phyloP scores from a whole-genome alignment of 1,140 invertebrate species.

The Drosophila carrolli region DNA sequence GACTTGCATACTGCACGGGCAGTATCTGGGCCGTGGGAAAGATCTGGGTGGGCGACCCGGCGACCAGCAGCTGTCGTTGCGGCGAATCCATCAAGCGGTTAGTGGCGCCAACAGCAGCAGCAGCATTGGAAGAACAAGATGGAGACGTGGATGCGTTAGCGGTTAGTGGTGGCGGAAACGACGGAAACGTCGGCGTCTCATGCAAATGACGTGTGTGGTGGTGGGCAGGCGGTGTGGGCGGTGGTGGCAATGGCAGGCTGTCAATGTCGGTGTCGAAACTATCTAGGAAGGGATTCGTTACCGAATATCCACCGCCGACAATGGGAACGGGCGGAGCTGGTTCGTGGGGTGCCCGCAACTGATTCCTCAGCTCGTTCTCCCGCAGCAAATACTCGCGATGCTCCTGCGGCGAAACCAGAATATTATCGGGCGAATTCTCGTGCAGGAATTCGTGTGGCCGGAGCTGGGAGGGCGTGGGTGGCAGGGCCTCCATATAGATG shows the following conservation, averaged over 20 bases:
- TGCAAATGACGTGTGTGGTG: constrained; percentile 65
- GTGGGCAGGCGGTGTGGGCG: constrained; percentile 65
- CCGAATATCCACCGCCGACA: constrained; percentile 60
- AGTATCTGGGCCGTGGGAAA: constrained; percentile 84
- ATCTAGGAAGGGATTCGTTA: constrained; percentile 83
- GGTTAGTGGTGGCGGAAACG: constrained; percentile 62
- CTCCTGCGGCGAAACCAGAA: constrained; percentile 76
- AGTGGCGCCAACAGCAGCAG: constrained; percentile 23
- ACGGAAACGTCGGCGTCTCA: constrained; percentile 49
- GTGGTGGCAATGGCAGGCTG: constrained; percentile 76
- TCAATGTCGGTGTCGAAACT: constrained; percentile 77
- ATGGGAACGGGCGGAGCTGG: constrained; percentile 74
- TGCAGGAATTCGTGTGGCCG: constrained; percentile 73
- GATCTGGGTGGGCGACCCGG: constrained; percentile 75
- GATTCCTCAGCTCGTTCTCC: constrained; percentile 82
- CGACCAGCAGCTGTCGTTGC: constrained; percentile 57
- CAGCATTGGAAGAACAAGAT: constrained; percentile 54
- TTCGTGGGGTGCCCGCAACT: constrained; percentile 68
- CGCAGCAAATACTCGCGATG: constrained; percentile 79
- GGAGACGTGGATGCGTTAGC: constrained; percentile 79
- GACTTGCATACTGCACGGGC: constrained; percentile 80
- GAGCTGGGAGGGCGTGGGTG: constrained; percentile 58
- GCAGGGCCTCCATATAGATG: constrained; percentile 72
- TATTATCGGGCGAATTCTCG: constrained; percentile 82
- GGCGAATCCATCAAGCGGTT: constrained; percentile 69